A percentile compares a stretch with the other conserved stretches of the same genome.
Conservation (phyloP, 2,888 invertebrate genomes). For the Tiliacea citrago region DNA sequence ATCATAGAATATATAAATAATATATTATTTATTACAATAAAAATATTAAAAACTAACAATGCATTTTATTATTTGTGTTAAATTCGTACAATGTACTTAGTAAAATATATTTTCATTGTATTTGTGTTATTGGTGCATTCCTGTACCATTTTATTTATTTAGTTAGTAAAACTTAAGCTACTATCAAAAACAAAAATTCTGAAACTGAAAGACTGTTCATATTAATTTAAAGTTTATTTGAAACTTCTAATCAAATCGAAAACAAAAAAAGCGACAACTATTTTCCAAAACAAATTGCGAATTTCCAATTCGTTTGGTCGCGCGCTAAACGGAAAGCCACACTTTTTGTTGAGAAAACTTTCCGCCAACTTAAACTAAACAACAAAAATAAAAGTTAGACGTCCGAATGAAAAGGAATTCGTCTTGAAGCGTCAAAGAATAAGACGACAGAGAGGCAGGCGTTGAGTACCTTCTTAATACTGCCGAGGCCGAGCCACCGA, state of each 20-base stretch:
- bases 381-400: conserved; percentile 67
- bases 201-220: neutral
- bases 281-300: conserved; percentile 33
- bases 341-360: conserved; percentile 40
- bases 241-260: conserved; percentile 42
- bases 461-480: conserved; percentile 71
- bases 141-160: neutral
- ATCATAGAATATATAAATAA: neutral
- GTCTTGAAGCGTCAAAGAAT: conserved; percentile 69
- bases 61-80: neutral
- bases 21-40: neutral
- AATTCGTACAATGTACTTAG: neutral
- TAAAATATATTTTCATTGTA: neutral
- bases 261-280: conserved; percentile 21
- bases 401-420: conserved; percentile 70
- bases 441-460: conserved; percentile 68
- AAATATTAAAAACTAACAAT: neutral
- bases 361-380: conserved; percentile 65
- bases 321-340: conserved; percentile 35
- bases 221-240: conserved; percentile 1
- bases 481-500: conserved; percentile 46
- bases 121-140: neutral
- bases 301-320: conserved; percentile 43
- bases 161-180: neutral
- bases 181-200: neutral